phyloP scores from a whole-genome alignment of 2,888 invertebrate genomes.

The Achlya flavicornis region DNA sequence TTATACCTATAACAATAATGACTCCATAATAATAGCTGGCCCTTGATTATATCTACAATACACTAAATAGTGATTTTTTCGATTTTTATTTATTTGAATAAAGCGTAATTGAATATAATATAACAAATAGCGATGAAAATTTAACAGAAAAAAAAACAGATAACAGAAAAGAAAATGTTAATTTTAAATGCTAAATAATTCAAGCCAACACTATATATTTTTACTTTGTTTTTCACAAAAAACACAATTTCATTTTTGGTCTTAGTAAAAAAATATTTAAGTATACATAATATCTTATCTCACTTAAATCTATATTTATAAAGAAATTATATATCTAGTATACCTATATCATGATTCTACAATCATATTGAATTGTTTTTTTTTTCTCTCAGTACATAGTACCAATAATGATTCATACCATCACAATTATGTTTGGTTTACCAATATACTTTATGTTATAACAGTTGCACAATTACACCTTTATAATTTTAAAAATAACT shows the following conservation, averaged over 20 bases:
- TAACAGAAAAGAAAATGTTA: background rate
- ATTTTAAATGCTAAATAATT: background rate
- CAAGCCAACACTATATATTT: background rate
- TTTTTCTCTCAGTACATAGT: slow-evolving; percentile 58
- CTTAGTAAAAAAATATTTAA: background rate
- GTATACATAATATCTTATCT: background rate
- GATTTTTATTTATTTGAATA: too few relatives aligned
- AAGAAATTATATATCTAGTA: slow-evolving; percentile 8
- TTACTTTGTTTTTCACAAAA: background rate
- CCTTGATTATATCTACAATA: slow-evolving; percentile 21
- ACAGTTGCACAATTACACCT: background rate
- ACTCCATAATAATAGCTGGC: slow-evolving; percentile 67
- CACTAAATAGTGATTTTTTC: too few relatives aligned
- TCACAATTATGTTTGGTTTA: slow-evolving; percentile 35
- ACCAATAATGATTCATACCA: slow-evolving; percentile 59
- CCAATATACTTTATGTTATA: slow-evolving; percentile 7
- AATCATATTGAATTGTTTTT: slow-evolving; percentile 1
- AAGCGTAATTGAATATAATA: background rate
- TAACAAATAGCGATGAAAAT: background rate
- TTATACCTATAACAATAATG: slow-evolving; percentile 66
- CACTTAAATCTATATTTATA: slow-evolving; percentile 11
- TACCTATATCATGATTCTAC: background rate
- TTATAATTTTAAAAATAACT: slow-evolving; percentile 5
- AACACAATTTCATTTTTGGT: slow-evolving; percentile 4
- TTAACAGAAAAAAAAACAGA: background rate